Evolutionary conservation across 2,113 vertebrate species (phyloP).

Genomic region (Esox niger): DNA sequence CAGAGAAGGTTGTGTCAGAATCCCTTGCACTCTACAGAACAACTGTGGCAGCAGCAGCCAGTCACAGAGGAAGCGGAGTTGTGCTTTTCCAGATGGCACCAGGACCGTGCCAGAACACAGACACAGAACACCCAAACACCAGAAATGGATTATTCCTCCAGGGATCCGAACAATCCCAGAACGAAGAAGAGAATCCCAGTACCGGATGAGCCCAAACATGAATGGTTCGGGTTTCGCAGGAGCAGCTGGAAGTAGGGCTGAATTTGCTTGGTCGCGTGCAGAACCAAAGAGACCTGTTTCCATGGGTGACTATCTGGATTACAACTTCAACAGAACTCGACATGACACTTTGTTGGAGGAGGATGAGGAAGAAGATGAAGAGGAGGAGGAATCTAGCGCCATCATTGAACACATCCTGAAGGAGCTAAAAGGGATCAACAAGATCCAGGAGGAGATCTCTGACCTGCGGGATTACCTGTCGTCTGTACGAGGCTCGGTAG

Average conservation of each 20-base stretch:
- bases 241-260: conserved; percentile 6
- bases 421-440: conserved; percentile 93
- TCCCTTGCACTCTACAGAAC: conserved; percentile 74
- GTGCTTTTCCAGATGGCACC: conserved; percentile 46
- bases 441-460: conserved; percentile 93
- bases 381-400: conserved; percentile 55
- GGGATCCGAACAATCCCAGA: conserved; percentile 25
- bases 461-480: conserved; percentile 88
- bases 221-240: conserved; percentile 46
- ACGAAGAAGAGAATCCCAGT: conserved; percentile 15
- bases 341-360: conserved; percentile 54
- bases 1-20: conserved; percentile 75
- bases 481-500: conserved; percentile 91
- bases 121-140: not conserved
- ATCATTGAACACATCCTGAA: conserved; percentile 92
- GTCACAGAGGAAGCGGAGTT: conserved; percentile 38
- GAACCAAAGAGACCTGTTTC: conserved; percentile 63
- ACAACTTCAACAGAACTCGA: conserved; percentile 53
- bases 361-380: conserved; percentile 58
- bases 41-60: conserved; percentile 43
- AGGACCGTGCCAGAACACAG: not conserved
- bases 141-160: conserved; percentile 54
- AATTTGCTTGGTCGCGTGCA: conserved; percentile 34
- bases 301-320: conserved; percentile 62
- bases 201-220: conserved; percentile 27